Percentiles rank a stretch among this genome's conserved stretches.
phyloP scores from a whole-genome alignment of 2,113 vertebrate species.

The Gasterosteus nipponicus region DNA sequence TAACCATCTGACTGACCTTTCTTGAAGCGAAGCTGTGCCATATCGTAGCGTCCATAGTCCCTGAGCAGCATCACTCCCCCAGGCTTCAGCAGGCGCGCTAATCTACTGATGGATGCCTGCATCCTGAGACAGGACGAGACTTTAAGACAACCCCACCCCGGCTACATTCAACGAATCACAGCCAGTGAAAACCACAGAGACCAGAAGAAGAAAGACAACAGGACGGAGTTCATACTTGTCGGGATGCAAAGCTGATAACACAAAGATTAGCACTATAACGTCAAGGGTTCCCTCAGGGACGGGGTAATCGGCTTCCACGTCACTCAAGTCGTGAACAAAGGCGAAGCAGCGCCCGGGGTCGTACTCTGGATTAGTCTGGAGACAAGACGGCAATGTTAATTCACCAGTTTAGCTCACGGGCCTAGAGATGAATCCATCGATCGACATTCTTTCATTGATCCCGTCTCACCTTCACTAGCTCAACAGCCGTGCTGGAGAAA shows the following conservation, averaged over 20 bases:
- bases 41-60: slow-evolving; percentile 96
- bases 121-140: slow-evolving; percentile 80
- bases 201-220: neutral
- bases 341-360: slow-evolving; percentile 89
- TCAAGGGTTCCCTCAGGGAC: slow-evolving; percentile 88
- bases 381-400: slow-evolving; percentile 21
- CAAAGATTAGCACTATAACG: slow-evolving; percentile 93
- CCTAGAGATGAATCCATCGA: neutral
- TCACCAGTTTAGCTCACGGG: neutral
- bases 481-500: slow-evolving; percentile 92
- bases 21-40: slow-evolving; percentile 97
- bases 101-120: slow-evolving; percentile 83
- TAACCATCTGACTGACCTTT: slow-evolving; percentile 83
- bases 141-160: neutral
- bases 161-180: neutral
- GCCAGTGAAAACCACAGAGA: neutral
- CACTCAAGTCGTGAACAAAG: slow-evolving; percentile 92
- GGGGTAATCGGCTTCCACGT: slow-evolving; percentile 84
- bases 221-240: slow-evolving; percentile 85
- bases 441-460: neutral
- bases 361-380: slow-evolving; percentile 88
- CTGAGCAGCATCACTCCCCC: slow-evolving; percentile 92
- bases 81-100: slow-evolving; percentile 89
- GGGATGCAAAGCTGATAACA: slow-evolving; percentile 93
- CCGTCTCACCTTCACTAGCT: slow-evolving; percentile 89